phyloP scores from a whole-genome alignment of 2,888 invertebrate genomes.

The Folsomia candida region DNA sequence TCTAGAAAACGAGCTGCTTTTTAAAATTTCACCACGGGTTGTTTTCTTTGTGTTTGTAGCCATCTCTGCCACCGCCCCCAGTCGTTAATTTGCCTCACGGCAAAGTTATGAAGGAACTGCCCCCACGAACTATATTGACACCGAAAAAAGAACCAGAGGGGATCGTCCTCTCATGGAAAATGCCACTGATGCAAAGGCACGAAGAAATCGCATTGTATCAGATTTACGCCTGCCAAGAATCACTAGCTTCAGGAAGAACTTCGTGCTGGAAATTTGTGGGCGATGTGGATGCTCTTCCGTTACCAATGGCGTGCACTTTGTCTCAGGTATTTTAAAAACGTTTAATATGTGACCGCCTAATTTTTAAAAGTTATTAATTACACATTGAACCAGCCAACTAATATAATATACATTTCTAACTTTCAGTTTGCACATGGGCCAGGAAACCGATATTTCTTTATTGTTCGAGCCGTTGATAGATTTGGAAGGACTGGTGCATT shows the following conservation, averaged over 20 bases:
- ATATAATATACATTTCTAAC: neutral
- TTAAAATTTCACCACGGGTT: no score
- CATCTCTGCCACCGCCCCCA: slow-evolving; percentile 21
- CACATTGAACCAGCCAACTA: neutral
- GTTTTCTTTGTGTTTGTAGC: slow-evolving; percentile 16
- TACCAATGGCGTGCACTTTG: slow-evolving; percentile 94
- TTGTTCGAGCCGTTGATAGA: slow-evolving; percentile 83
- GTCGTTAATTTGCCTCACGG: neutral
- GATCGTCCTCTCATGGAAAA: slow-evolving; percentile 90
- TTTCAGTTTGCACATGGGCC: slow-evolving; percentile 77
- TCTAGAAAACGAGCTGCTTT: no score
- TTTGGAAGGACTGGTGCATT: slow-evolving; percentile 78
- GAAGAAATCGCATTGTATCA: slow-evolving; percentile 77
- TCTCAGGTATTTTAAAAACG: slow-evolving; percentile 76
- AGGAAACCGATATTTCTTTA: slow-evolving; percentile 88
- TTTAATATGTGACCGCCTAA: no score
- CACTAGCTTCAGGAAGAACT: slow-evolving; percentile 58
- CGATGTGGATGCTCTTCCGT: slow-evolving; percentile 82
- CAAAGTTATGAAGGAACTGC: slow-evolving; percentile 22
- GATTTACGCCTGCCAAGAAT: slow-evolving; percentile 88
- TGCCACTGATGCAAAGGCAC: slow-evolving; percentile 61
- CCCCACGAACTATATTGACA: slow-evolving; percentile 41
- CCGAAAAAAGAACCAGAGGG: slow-evolving; percentile 55
- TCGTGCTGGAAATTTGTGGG: slow-evolving; percentile 90
- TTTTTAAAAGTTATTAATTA: neutral